These are phyloP conservation scores for Enteromius paludinosus DNA, from an alignment of 2,797 vertebrate genomes.

Conservation along the genomic window DNA sequence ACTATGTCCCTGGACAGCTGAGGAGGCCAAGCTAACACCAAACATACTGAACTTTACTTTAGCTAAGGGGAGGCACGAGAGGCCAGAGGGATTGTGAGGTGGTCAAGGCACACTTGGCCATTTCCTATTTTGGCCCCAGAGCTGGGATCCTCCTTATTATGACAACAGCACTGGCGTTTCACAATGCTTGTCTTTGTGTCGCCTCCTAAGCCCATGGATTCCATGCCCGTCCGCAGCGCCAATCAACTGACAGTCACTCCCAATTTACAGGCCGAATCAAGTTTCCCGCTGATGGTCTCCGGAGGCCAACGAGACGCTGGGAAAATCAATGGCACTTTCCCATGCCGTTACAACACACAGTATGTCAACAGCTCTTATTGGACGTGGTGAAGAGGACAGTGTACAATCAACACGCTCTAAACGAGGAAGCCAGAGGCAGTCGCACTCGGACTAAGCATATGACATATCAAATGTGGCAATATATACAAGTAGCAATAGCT, in stretches of 20 bases:
- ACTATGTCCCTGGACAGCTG: constrained; percentile 56
- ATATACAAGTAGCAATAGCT: too few species aligned
- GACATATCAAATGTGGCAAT: not conserved
- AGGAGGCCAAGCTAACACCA: constrained; percentile 61
- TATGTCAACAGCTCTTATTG: constrained; percentile 33
- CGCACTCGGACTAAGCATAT: not conserved
- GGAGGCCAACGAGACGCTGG: constrained; percentile 38
- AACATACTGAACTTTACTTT: constrained; percentile 43
- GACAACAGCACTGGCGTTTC: constrained; percentile 7
- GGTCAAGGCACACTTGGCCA: constrained; percentile 35
- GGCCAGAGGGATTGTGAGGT: constrained; percentile 20
- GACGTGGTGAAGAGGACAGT: not conserved
- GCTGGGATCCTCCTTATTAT: constrained; percentile 44
- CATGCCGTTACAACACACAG: constrained; percentile 34
- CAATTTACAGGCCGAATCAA: constrained; percentile 43
- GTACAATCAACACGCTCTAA: constrained; percentile 2
- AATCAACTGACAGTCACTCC: constrained; percentile 33
- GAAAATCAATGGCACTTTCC: constrained; percentile 40
- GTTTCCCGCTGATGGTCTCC: constrained; percentile 42
- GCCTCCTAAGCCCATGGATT: constrained; percentile 38
- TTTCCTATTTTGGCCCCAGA: constrained; percentile 37
- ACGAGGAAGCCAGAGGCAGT: not conserved
- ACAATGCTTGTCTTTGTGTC: constrained; percentile 52
- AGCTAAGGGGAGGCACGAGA: constrained; percentile 27
- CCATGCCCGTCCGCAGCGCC: constrained; percentile 19